Conservation (phyloP, 2,888 invertebrate genomes). For the Catonia carolina region DNA sequence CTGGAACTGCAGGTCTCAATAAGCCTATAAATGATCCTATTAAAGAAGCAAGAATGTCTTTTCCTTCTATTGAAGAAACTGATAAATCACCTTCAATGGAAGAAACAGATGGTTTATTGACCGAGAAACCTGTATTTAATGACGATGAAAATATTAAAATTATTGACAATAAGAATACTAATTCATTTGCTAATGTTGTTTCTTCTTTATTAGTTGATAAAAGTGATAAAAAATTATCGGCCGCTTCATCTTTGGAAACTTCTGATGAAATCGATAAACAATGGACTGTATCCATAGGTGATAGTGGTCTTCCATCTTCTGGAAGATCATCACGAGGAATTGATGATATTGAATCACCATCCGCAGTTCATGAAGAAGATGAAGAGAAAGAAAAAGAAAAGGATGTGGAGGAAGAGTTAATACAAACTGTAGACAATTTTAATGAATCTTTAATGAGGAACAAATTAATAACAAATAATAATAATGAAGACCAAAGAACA, state of each 20-base stretch:
- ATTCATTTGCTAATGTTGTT: no score
- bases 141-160: no score
- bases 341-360: constrained; percentile 20
- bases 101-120: no score
- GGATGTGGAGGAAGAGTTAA: not conserved
- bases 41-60: not conserved
- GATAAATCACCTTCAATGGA: no score
- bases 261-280: constrained; percentile 19
- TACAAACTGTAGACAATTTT: no score
- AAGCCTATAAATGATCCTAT: not conserved
- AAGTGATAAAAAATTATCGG: constrained; percentile 18
- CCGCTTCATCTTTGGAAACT: constrained; percentile 20
- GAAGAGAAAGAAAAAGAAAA: not conserved
- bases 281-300: constrained; percentile 18
- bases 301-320: constrained; percentile 23
- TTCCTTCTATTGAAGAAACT: constrained; percentile 4
- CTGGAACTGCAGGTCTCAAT: constrained; percentile 18
- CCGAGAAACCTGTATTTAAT: no score
- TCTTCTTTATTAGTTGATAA: not conserved
- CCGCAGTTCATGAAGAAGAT: not conserved
- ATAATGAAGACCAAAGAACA: no score
- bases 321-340: constrained; percentile 22
- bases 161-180: no score
- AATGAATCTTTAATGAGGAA: no score
- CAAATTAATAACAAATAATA: no score